A percentile compares a stretch with the other conserved stretches of the same genome.
Evolutionary conservation across 2,888 invertebrate genomes (phyloP).

Genomic region (Ferrisia virgata): DNA sequence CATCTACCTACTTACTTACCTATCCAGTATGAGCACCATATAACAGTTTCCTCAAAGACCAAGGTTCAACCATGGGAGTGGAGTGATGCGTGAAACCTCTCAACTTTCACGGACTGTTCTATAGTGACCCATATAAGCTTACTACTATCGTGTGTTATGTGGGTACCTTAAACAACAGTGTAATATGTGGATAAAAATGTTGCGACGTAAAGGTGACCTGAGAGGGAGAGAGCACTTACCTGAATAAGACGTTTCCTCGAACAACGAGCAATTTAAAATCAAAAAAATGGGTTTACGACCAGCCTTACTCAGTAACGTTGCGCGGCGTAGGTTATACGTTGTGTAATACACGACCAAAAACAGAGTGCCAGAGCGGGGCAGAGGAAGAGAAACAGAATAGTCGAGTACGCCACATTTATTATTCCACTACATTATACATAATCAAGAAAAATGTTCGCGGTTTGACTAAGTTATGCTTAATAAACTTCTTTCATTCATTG

Average conservation of each 20-base stretch:
- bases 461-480: slow-evolving; percentile 17
- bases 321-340: no score
- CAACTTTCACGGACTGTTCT: no score
- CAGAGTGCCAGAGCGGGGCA: no score
- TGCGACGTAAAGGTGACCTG: not conserved
- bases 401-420: slow-evolving; percentile 1
- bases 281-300: not conserved
- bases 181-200: no score
- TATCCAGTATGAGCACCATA: no score
- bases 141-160: no score
- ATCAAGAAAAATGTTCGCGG: slow-evolving; percentile 12
- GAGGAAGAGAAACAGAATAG: not conserved
- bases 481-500: slow-evolving; percentile 18
- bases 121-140: no score
- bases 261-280: not conserved
- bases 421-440: slow-evolving; percentile 5
- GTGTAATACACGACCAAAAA: not conserved
- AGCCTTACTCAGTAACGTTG: not conserved
- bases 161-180: no score
- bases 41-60: no score
- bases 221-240: not conserved
- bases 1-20: no score
- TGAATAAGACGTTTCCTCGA: not conserved
- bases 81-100: no score
- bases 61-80: no score